Conservation (phyloP, 2,113 vertebrate species). For the Anolis sagrei region DNA sequence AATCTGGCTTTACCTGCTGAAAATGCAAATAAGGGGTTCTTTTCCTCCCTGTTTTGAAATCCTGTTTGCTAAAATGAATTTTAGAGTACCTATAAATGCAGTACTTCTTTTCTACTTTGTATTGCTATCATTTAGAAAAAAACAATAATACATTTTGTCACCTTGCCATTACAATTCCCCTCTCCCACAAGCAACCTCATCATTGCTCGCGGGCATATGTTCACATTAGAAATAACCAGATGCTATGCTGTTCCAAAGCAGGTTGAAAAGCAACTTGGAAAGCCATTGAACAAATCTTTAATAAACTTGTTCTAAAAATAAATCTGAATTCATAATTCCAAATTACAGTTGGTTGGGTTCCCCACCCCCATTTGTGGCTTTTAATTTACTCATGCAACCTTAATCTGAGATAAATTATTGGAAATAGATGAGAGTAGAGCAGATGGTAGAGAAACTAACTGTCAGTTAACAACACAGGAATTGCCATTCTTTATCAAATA, state of each 20-base stretch:
- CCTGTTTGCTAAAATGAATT: not conserved
- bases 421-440: not conserved
- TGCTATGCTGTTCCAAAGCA: not conserved
- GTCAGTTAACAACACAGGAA: constrained; percentile 14
- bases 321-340: not conserved
- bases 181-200: not conserved
- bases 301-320: constrained; percentile 3
- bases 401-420: constrained; percentile 8
- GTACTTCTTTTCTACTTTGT: not conserved
- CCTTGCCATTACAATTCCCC: not conserved
- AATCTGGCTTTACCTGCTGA: not conserved
- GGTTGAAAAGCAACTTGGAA: not conserved
- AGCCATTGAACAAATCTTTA: constrained; percentile 5
- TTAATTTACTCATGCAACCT: not conserved
- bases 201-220: constrained; percentile 3
- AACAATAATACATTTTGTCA: constrained; percentile 1
- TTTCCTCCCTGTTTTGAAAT: not conserved
- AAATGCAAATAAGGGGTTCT: not conserved
- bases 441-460: not conserved
- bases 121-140: not conserved
- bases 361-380: not conserved
- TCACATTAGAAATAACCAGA: not conserved
- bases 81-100: not conserved
- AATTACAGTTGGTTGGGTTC: not conserved
- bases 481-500: not conserved